These are phyloP conservation scores for Somateria mollissima DNA, from an alignment of 2,797 vertebrate genomes.

Conservation along the genomic window DNA sequence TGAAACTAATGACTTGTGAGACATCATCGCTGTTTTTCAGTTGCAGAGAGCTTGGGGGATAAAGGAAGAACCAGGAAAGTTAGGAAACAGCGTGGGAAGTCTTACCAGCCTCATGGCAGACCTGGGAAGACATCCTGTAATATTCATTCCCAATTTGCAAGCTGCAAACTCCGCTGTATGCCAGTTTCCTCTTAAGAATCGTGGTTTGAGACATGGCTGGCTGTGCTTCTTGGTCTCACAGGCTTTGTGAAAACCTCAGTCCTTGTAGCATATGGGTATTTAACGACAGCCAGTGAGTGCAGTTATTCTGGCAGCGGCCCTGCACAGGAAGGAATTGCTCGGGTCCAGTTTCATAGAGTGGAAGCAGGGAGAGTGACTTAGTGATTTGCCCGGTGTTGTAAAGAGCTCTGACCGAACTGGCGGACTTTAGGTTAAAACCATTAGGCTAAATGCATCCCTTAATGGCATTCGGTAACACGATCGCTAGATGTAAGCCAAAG, in stretches of 20 bases:
- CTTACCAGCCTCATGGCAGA: neutral
- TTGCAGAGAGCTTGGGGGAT: neutral
- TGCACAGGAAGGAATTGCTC: neutral
- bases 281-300: neutral
- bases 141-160: neutral
- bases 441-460: neutral
- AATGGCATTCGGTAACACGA: neutral
- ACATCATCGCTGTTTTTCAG: neutral
- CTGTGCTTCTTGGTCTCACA: accelerated
- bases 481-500: neutral
- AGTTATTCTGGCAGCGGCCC: neutral
- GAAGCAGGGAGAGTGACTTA: neutral
- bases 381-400: neutral
- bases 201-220: neutral
- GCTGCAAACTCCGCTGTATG: neutral
- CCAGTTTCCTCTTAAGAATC: neutral
- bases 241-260: neutral
- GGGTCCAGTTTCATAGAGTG: neutral
- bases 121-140: neutral
- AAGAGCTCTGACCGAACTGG: neutral
- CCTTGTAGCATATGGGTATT: neutral
- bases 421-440: neutral
- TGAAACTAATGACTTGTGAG: neutral
- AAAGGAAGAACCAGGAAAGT: neutral
- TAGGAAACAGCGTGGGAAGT: neutral